Base-by-base conservation (phyloP, 2,888 invertebrate species). In the Chaitophorus viminalis region DNA sequence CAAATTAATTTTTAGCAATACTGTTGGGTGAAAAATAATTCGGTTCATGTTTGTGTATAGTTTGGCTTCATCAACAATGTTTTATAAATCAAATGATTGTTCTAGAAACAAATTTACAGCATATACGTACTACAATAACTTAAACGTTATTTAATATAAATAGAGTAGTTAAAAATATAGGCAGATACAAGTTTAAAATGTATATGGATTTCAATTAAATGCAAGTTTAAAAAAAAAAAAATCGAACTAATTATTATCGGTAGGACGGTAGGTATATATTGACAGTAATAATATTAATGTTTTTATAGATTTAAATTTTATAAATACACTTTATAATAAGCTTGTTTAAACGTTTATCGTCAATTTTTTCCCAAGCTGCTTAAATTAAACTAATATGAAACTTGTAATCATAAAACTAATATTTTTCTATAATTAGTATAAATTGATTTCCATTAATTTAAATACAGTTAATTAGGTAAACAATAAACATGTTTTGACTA, bases 1-100 rank as follows among this genome's bases (percentile, higher is more conserved):
- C 86, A 25, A 87, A 31, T 60, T 74, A 68, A 74, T 81, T 81
- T 81, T 79, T 79, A n/a, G 74, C 31, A 3, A 81, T 25, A 9
- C 39, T 39, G 79, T 74, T 65, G 4, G 74, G 74, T 9, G 72
- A 25, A 4, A 79, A 74, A n/a, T n/a, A n/a, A 72, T 79, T 81
- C 1, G 17, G 17, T 70, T 74, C 72, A 2, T 72, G 6, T 74
- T 87, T 8, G 74, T 87, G 36, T 87, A 87, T 6, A 87, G 29
- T 65, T 74, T 87, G 1, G 79, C 79, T 87, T 74, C 60, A 11
- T 74, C 39, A 25, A 87, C 21, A 36, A 78, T 70, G 54, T 17
- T 79, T 18, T 60, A 65, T 6, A 74, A 33, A 17, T 46, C 11
- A 11, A 31, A 4, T 4, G 31, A 68, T 46, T n/a, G 3, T 46